Evolutionary conservation across 2,888 invertebrate species (phyloP).

Genomic region (Caenorhabditis sinica): DNA sequence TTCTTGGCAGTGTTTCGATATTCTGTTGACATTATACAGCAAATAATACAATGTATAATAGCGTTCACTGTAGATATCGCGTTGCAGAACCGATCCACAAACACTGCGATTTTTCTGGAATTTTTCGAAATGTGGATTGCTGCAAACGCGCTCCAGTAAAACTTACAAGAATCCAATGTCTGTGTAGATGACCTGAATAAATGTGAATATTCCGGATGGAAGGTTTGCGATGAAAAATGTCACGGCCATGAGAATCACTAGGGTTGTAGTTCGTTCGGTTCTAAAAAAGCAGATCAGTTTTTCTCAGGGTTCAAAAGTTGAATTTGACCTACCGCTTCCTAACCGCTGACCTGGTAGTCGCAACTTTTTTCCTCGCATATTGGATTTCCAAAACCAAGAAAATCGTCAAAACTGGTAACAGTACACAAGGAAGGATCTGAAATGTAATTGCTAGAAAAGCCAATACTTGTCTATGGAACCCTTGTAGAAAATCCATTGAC

Average conservation of each 20-base stretch:
- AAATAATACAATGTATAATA: neutral
- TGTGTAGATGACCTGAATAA: neutral
- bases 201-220: neutral
- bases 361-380: neutral
- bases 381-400: too few species aligned
- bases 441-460: too few species aligned
- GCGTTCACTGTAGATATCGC: neutral
- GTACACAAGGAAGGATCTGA: constrained; percentile 25
- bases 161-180: constrained; percentile 19
- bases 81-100: neutral
- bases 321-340: too few species aligned
- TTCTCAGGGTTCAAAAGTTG: too few species aligned
- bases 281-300: neutral
- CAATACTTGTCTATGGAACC: too few species aligned
- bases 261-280: constrained; percentile 9
- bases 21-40: constrained; percentile 17
- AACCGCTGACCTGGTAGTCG: too few species aligned
- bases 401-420: constrained; percentile 11
- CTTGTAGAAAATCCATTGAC: too few species aligned
- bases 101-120: neutral
- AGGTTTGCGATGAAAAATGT: neutral
- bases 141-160: neutral
- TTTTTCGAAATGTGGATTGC: neutral
- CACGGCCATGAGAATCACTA: neutral
- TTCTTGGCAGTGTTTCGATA: too few species aligned